These are phyloP conservation scores for Eonycteris spelaea DNA, from an alignment of 2,113 vertebrate species.

Conservation along the genomic window DNA sequence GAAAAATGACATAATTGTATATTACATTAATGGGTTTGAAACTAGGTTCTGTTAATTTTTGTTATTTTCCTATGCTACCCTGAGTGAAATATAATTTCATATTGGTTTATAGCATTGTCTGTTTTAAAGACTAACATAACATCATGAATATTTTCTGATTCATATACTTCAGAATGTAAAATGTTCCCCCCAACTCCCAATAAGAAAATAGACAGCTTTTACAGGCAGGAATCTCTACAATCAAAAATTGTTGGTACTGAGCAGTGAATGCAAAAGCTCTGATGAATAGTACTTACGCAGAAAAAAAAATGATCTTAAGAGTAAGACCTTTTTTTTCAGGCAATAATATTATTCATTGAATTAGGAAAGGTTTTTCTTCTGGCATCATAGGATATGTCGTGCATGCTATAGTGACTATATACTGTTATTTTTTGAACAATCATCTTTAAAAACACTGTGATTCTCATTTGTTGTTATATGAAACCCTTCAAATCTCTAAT, in stretches of 20 bases:
- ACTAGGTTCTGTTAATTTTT: background rate
- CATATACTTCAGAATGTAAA: background rate
- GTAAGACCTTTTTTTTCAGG: background rate
- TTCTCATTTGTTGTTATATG: background rate
- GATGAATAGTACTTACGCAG: background rate
- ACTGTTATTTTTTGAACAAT: background rate
- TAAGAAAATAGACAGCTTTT: background rate
- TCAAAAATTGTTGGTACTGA: background rate
- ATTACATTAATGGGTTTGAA: conserved; percentile 29
- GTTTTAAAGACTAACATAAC: background rate
- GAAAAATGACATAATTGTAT: background rate
- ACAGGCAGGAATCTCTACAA: background rate
- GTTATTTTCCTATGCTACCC: background rate
- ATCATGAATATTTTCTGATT: conserved; percentile 24
- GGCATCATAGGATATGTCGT: background rate
- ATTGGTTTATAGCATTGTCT: background rate
- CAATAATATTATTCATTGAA: conserved; percentile 3
- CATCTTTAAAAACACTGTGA: background rate
- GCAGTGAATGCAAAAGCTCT: background rate
- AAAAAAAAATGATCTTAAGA: background rate
- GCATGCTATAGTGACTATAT: background rate
- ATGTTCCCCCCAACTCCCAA: background rate
- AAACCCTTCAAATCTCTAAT: background rate
- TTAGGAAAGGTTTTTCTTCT: background rate
- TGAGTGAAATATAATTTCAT: conserved; percentile 22